These are phyloP conservation scores for Heliconius sara DNA, from an alignment of 2,888 invertebrate genomes.

Conservation along the genomic window DNA sequence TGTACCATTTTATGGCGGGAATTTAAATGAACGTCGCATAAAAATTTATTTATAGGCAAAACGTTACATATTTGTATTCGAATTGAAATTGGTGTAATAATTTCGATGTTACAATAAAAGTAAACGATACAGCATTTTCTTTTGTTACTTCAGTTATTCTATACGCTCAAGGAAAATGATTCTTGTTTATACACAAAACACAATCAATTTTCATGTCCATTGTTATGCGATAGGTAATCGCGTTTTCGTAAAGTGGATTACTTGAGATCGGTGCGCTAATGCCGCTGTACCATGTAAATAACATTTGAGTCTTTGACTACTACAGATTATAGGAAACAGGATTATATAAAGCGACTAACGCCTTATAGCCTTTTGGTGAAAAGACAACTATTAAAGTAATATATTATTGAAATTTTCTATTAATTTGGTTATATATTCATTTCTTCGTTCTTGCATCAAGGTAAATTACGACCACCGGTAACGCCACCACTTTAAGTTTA, in stretches of 20 bases:
- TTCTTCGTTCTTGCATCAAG: too few relatives aligned
- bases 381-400: not conserved
- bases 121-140: constrained; percentile 17
- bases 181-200: constrained; percentile 33
- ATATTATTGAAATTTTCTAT: not conserved
- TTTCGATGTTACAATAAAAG: constrained; percentile 25
- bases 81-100: constrained; percentile 17
- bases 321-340: constrained; percentile 43
- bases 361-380: not conserved
- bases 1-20: not conserved
- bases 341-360: constrained; percentile 38
- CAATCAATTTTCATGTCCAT: constrained; percentile 47
- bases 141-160: constrained; percentile 25
- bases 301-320: constrained; percentile 46
- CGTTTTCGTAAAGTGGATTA: constrained; percentile 47
- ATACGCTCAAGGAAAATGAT: constrained; percentile 32
- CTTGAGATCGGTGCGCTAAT: constrained; percentile 44
- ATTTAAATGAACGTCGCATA: constrained; percentile 17
- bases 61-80: constrained; percentile 18
- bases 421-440: too few relatives aligned
- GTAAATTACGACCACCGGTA: too few relatives aligned
- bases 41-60: constrained; percentile 17
- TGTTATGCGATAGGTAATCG: constrained; percentile 46
- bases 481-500: too few relatives aligned
- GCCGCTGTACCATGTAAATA: constrained; percentile 49